phyloP scores from a whole-genome alignment of 2,797 vertebrate genomes.

The Bucorvus abyssinicus region DNA sequence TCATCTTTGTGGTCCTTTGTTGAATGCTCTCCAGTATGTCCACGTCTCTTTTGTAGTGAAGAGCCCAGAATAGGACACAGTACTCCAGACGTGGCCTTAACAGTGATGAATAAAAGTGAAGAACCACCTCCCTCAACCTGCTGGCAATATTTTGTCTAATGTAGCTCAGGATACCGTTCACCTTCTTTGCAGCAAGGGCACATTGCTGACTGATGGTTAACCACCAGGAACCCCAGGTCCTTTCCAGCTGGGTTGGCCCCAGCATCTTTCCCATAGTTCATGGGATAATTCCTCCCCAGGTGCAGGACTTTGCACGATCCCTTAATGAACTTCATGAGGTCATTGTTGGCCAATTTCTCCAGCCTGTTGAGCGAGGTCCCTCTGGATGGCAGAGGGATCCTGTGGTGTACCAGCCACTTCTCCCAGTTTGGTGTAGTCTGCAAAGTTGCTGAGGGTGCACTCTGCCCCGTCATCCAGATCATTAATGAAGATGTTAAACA shows the following conservation, averaged over 20 bases:
- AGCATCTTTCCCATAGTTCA: neutral
- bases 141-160: neutral
- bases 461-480: neutral
- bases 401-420: neutral
- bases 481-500: neutral
- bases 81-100: neutral
- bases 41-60: neutral
- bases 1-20: neutral
- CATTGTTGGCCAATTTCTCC: neutral
- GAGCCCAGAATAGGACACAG: neutral
- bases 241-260: neutral
- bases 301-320: neutral
- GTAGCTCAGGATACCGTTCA: neutral
- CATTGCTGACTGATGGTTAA: neutral
- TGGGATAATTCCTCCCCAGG: neutral
- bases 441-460: neutral
- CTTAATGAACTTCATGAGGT: neutral
- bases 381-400: neutral
- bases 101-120: neutral
- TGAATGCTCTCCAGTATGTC: neutral
- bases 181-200: neutral
- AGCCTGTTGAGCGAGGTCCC: neutral
- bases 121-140: neutral
- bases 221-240: neutral
- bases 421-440: neutral